Conservation (phyloP, 2,797 vertebrate species). For the Accipiter fasciatus region DNA sequence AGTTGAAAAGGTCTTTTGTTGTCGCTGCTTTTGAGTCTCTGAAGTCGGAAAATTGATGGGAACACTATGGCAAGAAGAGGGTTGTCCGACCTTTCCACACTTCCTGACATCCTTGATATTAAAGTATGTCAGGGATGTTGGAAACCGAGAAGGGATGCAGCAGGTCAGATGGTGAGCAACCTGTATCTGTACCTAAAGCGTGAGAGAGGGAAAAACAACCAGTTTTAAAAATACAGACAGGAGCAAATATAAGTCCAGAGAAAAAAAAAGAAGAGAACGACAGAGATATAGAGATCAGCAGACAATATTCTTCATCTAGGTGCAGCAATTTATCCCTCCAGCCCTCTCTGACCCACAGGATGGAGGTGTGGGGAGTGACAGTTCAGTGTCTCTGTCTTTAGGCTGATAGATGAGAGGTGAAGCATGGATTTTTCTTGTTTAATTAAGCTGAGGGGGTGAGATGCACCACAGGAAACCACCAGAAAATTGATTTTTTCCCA, state of each 20-base stretch:
- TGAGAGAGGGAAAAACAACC: background rate
- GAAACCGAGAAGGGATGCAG: background rate
- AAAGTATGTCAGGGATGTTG: background rate
- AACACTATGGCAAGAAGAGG: background rate
- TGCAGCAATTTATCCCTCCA: background rate
- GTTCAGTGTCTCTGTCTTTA: background rate
- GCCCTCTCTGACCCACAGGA: background rate
- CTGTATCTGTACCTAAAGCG: background rate
- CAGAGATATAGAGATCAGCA: background rate
- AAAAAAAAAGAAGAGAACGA: background rate
- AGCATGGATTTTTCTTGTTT: background rate
- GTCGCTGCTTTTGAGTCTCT: background rate
- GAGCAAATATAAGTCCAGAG: background rate
- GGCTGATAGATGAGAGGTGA: background rate
- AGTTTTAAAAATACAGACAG: background rate
- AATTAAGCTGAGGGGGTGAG: background rate
- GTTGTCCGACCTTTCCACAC: background rate
- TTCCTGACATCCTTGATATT: background rate
- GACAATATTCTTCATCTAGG: background rate
- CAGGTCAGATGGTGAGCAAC: background rate
- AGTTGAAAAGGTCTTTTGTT: background rate
- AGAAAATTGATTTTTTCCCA: background rate
- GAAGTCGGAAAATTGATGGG: background rate
- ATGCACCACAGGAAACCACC: background rate
- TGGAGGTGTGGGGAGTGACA: background rate